Conservation (phyloP, 2,113 vertebrate species). For the Catharus minimus region DNA sequence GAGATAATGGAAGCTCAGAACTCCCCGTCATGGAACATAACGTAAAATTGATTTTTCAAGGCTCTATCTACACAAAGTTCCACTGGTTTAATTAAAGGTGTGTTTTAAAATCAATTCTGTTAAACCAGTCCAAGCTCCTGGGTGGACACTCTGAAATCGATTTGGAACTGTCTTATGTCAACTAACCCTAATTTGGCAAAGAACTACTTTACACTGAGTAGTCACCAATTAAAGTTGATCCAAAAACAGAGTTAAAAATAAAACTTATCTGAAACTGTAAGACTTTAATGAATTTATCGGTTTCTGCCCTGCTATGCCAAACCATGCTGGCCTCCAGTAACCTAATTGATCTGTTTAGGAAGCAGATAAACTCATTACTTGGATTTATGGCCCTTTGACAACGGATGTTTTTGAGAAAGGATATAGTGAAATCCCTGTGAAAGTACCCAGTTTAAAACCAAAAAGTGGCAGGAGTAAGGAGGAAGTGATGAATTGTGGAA, state of each 20-base stretch:
- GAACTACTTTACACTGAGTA: not conserved
- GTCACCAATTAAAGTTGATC: not conserved
- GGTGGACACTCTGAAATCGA: conserved; percentile 25
- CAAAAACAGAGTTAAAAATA: not conserved
- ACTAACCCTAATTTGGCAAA: conserved; percentile 3
- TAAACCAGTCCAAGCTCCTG: conserved; percentile 44
- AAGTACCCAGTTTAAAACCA: not conserved
- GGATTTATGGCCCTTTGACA: not conserved
- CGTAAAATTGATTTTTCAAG: conserved; percentile 52
- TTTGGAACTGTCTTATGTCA: conserved; percentile 28
- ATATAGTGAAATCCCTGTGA: not conserved
- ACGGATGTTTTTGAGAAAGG: accelerated
- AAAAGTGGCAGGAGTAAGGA: not conserved
- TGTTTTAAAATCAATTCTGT: conserved; percentile 41
- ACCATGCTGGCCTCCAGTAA: not conserved
- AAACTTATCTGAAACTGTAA: not conserved
- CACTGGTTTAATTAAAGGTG: conserved; percentile 56
- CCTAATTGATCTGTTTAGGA: not conserved
- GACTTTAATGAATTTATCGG: not conserved
- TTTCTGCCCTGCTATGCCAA: not conserved
- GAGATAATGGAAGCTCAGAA: conserved; percentile 57
- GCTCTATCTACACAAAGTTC: conserved; percentile 33
- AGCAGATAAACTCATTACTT: not conserved
- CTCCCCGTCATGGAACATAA: conserved; percentile 45
- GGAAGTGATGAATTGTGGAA: not conserved